These are phyloP conservation scores for Drosophila pachea DNA, from an alignment of 1,140 invertebrate species.

Conservation along the genomic window DNA sequence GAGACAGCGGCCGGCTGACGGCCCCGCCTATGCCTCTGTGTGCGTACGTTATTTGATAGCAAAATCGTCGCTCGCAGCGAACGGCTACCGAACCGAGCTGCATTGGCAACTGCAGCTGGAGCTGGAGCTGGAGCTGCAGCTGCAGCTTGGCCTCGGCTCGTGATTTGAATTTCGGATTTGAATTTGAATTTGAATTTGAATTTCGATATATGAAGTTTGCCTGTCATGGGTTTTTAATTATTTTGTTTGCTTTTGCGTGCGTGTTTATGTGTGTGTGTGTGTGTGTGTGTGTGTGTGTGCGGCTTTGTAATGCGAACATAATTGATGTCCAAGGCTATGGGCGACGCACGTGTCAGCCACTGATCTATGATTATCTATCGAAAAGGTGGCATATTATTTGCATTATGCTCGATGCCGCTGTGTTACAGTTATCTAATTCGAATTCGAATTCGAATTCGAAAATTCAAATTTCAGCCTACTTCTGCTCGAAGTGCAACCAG, in stretches of 20 bases:
- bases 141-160: constrained; percentile 41
- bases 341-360: constrained; percentile 34
- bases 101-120: constrained; percentile 23
- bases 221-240: constrained; percentile 69
- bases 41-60: constrained; percentile 63
- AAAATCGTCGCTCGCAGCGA: constrained; percentile 52
- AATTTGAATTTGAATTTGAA: constrained; percentile 61
- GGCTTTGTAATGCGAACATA: constrained; percentile 60
- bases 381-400: constrained; percentile 37
- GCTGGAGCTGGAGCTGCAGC: neutral
- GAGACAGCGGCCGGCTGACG: constrained; percentile 1
- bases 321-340: constrained; percentile 52
- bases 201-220: constrained; percentile 39
- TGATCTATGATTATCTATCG: constrained; percentile 45
- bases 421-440: neutral
- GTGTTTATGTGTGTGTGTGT: constrained; percentile 16
- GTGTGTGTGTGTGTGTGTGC: constrained; percentile 14
- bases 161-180: constrained; percentile 72
- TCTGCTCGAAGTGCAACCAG: neutral
- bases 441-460: too few species aligned
- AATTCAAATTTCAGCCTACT: neutral
- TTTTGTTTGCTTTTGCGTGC: constrained; percentile 62
- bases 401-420: neutral
- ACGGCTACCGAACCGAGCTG: constrained; percentile 31
- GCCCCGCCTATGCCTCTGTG: neutral